phyloP scores from a whole-genome alignment of 92 coral and sea anemone species.

The Nematostella vectensis region DNA sequence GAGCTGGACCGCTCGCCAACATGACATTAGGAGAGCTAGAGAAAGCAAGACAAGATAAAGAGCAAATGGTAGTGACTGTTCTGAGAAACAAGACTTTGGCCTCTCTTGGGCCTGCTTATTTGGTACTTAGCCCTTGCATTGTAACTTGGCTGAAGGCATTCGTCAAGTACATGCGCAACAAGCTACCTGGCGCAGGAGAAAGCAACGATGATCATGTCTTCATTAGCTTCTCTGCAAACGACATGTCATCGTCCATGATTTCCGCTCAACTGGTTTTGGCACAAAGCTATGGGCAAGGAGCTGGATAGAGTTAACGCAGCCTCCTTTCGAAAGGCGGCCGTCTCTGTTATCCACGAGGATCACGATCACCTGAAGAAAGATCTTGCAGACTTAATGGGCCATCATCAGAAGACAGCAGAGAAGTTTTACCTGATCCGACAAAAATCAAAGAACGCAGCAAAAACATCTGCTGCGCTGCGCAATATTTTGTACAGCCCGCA shows the following conservation, averaged over 20 bases:
- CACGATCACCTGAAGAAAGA: conserved; percentile 25
- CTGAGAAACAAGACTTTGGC: conserved; percentile 27
- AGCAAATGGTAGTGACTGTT: conserved; percentile 29
- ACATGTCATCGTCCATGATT: conserved; percentile 37
- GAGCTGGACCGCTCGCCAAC: conserved; percentile 35
- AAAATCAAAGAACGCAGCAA: conserved; percentile 38
- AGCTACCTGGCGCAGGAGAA: conserved; percentile 16
- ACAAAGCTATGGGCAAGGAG: conserved; percentile 23
- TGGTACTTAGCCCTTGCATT: conserved; percentile 21
- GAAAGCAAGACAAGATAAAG: conserved; percentile 16
- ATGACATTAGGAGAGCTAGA: conserved; percentile 42
- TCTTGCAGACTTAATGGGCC: conserved; percentile 40
- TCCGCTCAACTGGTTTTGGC: conserved; percentile 43
- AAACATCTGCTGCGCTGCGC: conserved; percentile 30
- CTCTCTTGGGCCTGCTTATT: conserved; percentile 14
- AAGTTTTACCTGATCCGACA: conserved; percentile 29
- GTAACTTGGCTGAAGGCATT: conserved; percentile 17
- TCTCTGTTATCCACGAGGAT: conserved; percentile 28
- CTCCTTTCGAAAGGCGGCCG: conserved; percentile 42
- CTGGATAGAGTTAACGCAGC: conserved; percentile 14
- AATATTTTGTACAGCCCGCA: conserved; percentile 13
- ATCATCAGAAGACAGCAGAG: conserved; percentile 28
- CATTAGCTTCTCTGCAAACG: conserved; percentile 25
- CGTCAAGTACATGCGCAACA: conserved; percentile 18
- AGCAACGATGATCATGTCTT: conserved; percentile 19